phyloP scores from a whole-genome alignment of 2,113 vertebrate genomes.

The Apteryx mantelli region DNA sequence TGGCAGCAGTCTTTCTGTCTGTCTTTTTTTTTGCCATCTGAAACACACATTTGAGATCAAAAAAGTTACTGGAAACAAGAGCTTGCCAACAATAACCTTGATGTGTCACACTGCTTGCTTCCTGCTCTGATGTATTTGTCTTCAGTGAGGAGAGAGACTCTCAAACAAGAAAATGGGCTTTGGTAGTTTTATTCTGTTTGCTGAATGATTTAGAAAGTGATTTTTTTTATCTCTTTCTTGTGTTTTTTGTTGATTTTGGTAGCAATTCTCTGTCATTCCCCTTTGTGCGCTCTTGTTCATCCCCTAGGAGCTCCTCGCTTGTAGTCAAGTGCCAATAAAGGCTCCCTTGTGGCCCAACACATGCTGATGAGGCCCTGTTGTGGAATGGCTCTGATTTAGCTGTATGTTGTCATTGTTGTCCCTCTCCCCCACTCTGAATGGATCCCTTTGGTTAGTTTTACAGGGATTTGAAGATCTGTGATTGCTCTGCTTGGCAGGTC shows the following conservation, averaged over 20 bases:
- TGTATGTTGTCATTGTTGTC: background rate
- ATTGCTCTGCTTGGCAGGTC: background rate
- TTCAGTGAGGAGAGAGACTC: background rate
- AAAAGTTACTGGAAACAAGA: constrained; percentile 18
- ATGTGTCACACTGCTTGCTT: background rate
- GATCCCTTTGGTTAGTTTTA: background rate
- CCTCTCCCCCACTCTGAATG: background rate
- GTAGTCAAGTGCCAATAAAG: background rate
- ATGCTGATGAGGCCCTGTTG: background rate
- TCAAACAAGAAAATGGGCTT: background rate
- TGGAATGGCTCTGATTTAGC: background rate
- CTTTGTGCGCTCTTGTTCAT: background rate
- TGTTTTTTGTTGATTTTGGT: background rate
- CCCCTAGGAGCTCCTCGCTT: background rate
- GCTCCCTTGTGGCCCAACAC: background rate
- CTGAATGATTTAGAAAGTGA: background rate
- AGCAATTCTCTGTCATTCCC: background rate
- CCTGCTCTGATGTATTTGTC: background rate
- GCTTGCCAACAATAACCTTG: background rate
- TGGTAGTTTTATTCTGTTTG: background rate
- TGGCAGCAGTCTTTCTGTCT: background rate
- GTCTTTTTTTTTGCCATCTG: background rate
- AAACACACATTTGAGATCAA: background rate
- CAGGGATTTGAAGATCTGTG: background rate
- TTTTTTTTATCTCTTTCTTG: background rate